Evolutionary conservation across 2,888 invertebrate species (phyloP), one percentile per base, ranked within the genome.

Genomic region (Dinocampus coccinellae): DNA sequence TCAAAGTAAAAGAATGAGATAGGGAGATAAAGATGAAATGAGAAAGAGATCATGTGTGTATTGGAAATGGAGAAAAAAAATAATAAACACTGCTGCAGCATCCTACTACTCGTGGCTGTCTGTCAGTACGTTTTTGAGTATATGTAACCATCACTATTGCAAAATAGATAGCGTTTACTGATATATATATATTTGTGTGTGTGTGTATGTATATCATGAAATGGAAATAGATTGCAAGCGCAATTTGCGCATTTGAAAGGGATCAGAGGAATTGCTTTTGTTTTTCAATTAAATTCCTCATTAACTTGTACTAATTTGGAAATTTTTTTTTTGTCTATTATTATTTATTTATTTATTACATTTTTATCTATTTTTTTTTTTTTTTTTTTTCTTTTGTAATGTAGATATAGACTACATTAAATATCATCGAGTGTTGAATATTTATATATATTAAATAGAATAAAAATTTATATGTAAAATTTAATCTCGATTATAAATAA

Each of bases 61-160:
- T 29, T 29, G 29, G 29, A 29, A n/a, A n/a, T n/a, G n/a, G 76
- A 58, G 75, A 70, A 66, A 74, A 72, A 72, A 72, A 72, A 65
- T 39, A 39, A 78, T 74, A 72, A 3, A 74, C 73, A 39, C 78
- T 74, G 73, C 13, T 74, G 73, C 82, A 79, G 81, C 81, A 80
- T 83, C 81, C 80, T 80, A 82, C 83, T 81, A 81, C 83, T 76
- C 75, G 74, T 70, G 72, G 76, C 76, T 67, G 77, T 72, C 76
- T 72, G 73, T 76, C 74, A 75, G 78, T 78, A 67, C 73, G 75
- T 75, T 70, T 68, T 53, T 63, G 10, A 39, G 26, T 52, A 26
- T 61, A 70, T 72, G 76, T 79, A 24, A 60, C 67, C 63, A 62
- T 61, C 42, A 72, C 75, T 76, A 73, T 70, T 65, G 75, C 76